Percentiles rank a stretch among this genome's conserved stretches.
These are phyloP conservation scores for Saccopteryx leptura DNA, from an alignment of 2,113 vertebrate genomes.

Conservation along the genomic window DNA sequence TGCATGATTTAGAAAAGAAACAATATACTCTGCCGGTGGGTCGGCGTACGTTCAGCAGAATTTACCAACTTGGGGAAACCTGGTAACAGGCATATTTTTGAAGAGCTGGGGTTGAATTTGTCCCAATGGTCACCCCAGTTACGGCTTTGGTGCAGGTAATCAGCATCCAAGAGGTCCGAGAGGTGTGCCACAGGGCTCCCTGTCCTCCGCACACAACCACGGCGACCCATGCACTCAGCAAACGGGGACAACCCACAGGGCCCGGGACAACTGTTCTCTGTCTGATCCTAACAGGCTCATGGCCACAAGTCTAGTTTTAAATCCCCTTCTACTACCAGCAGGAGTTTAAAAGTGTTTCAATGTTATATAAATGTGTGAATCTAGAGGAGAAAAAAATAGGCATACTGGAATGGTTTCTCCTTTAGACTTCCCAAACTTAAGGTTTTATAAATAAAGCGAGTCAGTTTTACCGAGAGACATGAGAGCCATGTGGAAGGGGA, in stretches of 20 bases:
- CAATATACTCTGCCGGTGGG: conserved; percentile 58
- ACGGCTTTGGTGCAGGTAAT: conserved; percentile 62
- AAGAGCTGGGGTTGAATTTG: conserved; percentile 48
- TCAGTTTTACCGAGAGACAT: conserved; percentile 80
- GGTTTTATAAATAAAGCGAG: conserved; percentile 78
- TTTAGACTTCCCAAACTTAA: conserved; percentile 77
- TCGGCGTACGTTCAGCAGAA: conserved; percentile 60
- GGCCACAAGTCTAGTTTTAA: conserved; percentile 82
- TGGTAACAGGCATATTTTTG: conserved; percentile 63
- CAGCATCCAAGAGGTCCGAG: conserved; percentile 55
- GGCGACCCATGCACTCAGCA: conserved; percentile 56
- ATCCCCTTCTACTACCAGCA: conserved; percentile 83
- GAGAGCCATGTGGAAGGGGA: conserved; percentile 65
- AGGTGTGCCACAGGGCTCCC: conserved; percentile 65
- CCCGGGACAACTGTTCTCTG: conserved; percentile 56
- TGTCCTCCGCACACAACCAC: conserved; percentile 65
- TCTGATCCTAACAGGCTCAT: conserved; percentile 75
- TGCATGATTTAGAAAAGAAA: conserved; percentile 62
- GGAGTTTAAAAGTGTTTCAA: conserved; percentile 76
- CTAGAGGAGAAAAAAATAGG: conserved; percentile 76
- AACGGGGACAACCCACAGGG: conserved; percentile 59
- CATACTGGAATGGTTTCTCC: conserved; percentile 80
- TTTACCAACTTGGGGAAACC: conserved; percentile 58
- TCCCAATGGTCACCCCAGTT: conserved; percentile 35
- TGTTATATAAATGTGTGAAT: conserved; percentile 73